Evolutionary conservation across 2,113 vertebrate species (phyloP).

Genomic region (Poeciliopsis prolifica): DNA sequence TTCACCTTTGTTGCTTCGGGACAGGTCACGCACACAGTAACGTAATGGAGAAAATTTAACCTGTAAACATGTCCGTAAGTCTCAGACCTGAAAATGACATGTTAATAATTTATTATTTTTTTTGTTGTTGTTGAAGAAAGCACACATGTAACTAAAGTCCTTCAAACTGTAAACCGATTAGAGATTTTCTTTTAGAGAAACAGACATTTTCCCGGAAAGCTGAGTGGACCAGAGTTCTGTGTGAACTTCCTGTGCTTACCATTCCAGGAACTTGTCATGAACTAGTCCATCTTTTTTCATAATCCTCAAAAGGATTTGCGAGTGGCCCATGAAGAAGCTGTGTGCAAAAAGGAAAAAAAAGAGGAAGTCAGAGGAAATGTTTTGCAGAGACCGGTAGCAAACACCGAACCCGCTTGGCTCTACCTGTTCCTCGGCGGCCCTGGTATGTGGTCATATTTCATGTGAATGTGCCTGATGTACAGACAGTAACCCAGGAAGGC

Average conservation of each 20-base stretch:
- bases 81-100: constrained; percentile 53
- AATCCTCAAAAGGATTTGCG: rapidly evolving
- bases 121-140: neutral
- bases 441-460: constrained; percentile 62
- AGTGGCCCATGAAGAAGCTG: constrained; percentile 73
- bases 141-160: neutral
- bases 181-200: neutral
- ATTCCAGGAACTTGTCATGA: constrained; percentile 56
- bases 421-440: constrained; percentile 56
- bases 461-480: constrained; percentile 40
- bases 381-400: neutral
- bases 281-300: neutral
- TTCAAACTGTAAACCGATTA: neutral
- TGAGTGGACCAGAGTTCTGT: neutral
- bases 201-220: neutral
- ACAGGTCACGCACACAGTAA: constrained; percentile 43
- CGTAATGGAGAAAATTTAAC: constrained; percentile 57
- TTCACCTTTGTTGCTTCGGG: constrained; percentile 78
- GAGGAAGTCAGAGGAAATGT: neutral
- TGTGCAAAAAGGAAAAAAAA: neutral
- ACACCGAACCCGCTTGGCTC: neutral
- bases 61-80: constrained; percentile 67
- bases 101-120: neutral
- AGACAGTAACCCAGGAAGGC: constrained; percentile 41
- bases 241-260: constrained; percentile 33